Conservation (phyloP, 2,113 vertebrate genomes). For the Passer montanus region DNA sequence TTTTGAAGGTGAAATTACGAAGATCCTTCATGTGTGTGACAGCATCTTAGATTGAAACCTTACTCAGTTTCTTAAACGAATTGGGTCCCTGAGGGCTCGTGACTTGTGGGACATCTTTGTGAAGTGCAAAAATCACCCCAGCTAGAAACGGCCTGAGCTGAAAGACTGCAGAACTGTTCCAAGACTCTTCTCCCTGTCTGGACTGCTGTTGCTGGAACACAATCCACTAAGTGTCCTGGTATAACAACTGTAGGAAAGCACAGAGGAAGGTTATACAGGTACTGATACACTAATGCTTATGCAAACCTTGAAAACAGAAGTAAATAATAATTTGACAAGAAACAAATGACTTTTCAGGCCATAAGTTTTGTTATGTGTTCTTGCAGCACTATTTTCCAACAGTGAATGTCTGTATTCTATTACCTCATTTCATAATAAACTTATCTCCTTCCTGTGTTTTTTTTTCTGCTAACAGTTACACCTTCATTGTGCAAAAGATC, state of each 20-base stretch:
- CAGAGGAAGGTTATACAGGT: not conserved
- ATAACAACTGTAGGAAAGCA: not conserved
- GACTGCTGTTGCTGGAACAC: not conserved
- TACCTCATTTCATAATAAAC: not conserved
- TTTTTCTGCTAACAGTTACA: not conserved
- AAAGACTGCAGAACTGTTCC: not conserved
- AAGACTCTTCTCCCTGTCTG: not conserved
- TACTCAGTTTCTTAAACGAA: not conserved
- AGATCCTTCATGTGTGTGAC: slow-evolving; percentile 45
- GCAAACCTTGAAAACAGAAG: not conserved
- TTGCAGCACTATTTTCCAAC: not conserved
- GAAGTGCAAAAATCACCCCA: not conserved
- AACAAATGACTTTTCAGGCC: not conserved
- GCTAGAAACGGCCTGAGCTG: not conserved
- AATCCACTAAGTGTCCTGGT: not conserved
- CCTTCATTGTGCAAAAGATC: not conserved
- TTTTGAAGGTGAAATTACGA: slow-evolving; percentile 40
- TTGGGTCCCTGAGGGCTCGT: not conserved
- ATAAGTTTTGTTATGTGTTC: not conserved
- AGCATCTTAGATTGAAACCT: not conserved
- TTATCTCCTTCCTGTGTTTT: not conserved
- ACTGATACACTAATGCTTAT: not conserved
- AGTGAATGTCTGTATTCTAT: not conserved
- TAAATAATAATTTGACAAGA: not conserved
- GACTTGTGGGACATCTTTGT: not conserved